Conservation (phyloP, 2,888 invertebrate genomes). For the Troides oblongomaculatus region DNA sequence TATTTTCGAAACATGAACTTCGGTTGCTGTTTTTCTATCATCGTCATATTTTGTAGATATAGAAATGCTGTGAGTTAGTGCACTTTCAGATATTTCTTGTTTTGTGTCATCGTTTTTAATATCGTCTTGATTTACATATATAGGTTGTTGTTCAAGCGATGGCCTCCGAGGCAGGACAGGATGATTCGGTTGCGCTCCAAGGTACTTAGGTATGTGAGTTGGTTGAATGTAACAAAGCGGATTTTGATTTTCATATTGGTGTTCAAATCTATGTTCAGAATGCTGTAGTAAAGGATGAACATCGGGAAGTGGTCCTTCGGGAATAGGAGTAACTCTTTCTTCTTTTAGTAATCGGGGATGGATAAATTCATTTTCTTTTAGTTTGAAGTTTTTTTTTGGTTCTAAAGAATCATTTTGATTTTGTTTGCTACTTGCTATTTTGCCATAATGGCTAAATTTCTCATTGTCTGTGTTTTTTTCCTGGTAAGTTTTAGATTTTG, state of each 20-base stretch:
- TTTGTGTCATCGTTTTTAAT: conserved; percentile 49
- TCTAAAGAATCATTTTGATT: conserved; percentile 63
- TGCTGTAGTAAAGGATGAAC: conserved; percentile 87
- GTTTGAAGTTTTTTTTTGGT: conserved; percentile 79
- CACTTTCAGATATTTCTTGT: conserved; percentile 65
- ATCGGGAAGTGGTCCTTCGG: conserved; percentile 68
- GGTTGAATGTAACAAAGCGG: conserved; percentile 78
- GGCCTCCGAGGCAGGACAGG: conserved; percentile 57
- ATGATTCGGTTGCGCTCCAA: conserved; percentile 77
- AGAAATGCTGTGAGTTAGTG: conserved; percentile 68
- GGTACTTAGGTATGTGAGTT: conserved; percentile 82
- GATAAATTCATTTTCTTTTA: conserved; percentile 78
- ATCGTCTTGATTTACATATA: conserved; percentile 74
- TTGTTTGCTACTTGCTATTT: conserved; percentile 64
- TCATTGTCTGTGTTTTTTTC: conserved; percentile 51
- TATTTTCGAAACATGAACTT: conserved; percentile 80
- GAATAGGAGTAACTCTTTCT: conserved; percentile 74
- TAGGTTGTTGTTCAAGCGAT: conserved; percentile 65
- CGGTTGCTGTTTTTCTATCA: conserved; percentile 59
- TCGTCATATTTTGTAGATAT: conserved; percentile 71
- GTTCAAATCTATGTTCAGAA: conserved; percentile 88
- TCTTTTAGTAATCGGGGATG: conserved; percentile 72
- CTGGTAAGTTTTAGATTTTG: conserved; percentile 60
- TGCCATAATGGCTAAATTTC: conserved; percentile 63
- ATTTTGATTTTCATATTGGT: conserved; percentile 78